Conservation (phyloP, 2,888 invertebrate genomes). For the Brenthis hecate region DNA sequence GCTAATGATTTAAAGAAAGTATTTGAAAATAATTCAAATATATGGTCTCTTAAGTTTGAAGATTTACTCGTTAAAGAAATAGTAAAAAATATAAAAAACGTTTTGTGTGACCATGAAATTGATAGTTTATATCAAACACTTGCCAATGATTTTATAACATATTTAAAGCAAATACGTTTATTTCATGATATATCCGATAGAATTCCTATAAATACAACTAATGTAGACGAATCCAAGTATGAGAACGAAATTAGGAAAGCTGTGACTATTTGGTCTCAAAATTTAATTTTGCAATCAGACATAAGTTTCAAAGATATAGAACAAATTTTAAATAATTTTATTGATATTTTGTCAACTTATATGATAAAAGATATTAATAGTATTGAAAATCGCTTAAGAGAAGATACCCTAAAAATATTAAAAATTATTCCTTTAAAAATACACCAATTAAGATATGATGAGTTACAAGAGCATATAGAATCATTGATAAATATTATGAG, state of each 20-base stretch:
- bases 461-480: not conserved
- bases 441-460: slow-evolving; percentile 4
- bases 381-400: slow-evolving; percentile 14
- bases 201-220: not conserved
- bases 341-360: slow-evolving; percentile 8
- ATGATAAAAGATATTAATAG: slow-evolving; percentile 3
- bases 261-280: slow-evolving; percentile 21
- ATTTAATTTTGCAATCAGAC: slow-evolving; percentile 20
- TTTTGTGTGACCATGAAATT: not conserved
- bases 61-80: slow-evolving; percentile 13
- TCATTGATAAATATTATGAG: slow-evolving; percentile 47
- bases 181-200: slow-evolving; percentile 21
- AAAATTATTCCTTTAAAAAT: slow-evolving; percentile 14
- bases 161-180: slow-evolving; percentile 18
- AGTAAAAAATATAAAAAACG: slow-evolving; percentile 9
- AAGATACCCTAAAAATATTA: slow-evolving; percentile 12
- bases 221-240: not conserved
- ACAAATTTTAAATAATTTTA: not conserved
- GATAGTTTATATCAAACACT: slow-evolving; percentile 2
- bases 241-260: slow-evolving; percentile 15
- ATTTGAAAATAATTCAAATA: slow-evolving; percentile 5
- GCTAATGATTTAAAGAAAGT: slow-evolving; percentile 19
- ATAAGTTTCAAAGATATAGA: slow-evolving; percentile 9
- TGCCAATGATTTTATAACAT: slow-evolving; percentile 18
- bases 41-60: slow-evolving; percentile 6